phyloP scores from a whole-genome alignment of 1,140 invertebrate species.

The Anadara kagoshimensis region DNA sequence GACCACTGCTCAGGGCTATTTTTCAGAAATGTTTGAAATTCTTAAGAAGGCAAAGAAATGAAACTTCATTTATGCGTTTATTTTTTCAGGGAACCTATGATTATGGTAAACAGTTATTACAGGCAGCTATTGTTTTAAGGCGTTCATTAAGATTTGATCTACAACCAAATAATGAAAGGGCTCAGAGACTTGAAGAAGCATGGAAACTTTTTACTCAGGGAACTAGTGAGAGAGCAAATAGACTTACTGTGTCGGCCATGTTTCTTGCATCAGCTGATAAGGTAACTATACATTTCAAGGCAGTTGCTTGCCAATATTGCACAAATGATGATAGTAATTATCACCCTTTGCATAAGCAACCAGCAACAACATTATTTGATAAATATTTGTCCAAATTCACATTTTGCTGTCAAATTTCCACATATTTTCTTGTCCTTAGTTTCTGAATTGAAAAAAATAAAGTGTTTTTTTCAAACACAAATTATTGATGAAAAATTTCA shows the following conservation, averaged over 20 bases:
- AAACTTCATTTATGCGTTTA: neutral
- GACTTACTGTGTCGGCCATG: constrained; percentile 84
- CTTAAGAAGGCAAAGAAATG: neutral
- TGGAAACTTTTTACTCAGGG: constrained; percentile 84
- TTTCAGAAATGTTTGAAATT: neutral
- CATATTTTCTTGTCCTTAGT: too few relatives aligned
- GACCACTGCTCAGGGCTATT: too few relatives aligned
- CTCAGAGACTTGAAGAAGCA: constrained; percentile 78
- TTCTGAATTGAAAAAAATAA: too few relatives aligned
- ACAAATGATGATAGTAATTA: too few relatives aligned
- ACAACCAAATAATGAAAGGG: constrained; percentile 77
- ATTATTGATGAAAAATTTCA: too few relatives aligned
- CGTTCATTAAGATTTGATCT: constrained; percentile 82
- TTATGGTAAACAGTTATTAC: constrained; percentile 85
- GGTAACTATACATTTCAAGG: constrained; percentile 55
- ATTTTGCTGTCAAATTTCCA: too few relatives aligned
- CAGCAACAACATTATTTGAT: too few relatives aligned
- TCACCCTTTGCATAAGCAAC: too few relatives aligned
- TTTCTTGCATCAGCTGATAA: constrained; percentile 86
- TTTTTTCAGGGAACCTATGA: constrained; percentile 83
- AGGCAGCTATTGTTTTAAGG: constrained; percentile 83
- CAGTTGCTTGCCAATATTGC: too few relatives aligned
- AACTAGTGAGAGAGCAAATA: constrained; percentile 85
- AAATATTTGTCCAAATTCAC: too few relatives aligned
- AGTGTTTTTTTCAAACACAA: too few relatives aligned